Evolutionary conservation across 2,888 invertebrate species (phyloP), one percentile per base, ranked within the genome.

Genomic region (Zygaena filipendulae): DNA sequence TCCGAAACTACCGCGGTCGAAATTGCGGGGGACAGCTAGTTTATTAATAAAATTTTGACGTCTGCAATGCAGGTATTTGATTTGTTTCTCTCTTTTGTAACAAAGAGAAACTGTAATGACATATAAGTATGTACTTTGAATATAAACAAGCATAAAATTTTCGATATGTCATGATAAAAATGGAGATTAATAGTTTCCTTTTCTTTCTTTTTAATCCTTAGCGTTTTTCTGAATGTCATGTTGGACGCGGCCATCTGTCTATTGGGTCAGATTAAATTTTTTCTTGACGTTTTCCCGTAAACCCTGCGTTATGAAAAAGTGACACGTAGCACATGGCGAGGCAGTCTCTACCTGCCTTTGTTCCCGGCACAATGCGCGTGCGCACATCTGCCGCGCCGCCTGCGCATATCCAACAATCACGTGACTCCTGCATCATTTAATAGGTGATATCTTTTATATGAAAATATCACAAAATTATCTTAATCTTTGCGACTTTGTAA

Each of bases 31-130:
- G n/a, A n/a, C n/a, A n/a, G n/a, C n/a, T n/a, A n/a, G n/a, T n/a
- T n/a, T n/a, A n/a, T n/a, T n/a, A n/a, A n/a, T n/a, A n/a, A n/a
- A n/a, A n/a, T n/a, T n/a, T n/a, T n/a, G n/a, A n/a, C n/a, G n/a
- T n/a, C n/a, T n/a, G n/a, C n/a, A n/a, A n/a, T n/a, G n/a, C 74
- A 72, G 75, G 71, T 72, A 74, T 77, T 70, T 70, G 47, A 70
- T 67, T 70, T 64, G 74, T 72, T 72, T 75, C 74, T 72, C 74
- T 72, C 70, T 74, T 75, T 71, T 71, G 71, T 72, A 74, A 75
- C 74, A 75, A 75, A 75, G 71, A 71, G 70, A 74, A 75, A 63
- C 67, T 53, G 69, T 69, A 74, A 75, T n/a, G n/a, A n/a, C n/a
- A n/a, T n/a, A n/a, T n/a, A n/a, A n/a, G n/a, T n/a, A n/a, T n/a